Conservation (phyloP, 2,797 vertebrate species). For the Argya squamiceps region DNA sequence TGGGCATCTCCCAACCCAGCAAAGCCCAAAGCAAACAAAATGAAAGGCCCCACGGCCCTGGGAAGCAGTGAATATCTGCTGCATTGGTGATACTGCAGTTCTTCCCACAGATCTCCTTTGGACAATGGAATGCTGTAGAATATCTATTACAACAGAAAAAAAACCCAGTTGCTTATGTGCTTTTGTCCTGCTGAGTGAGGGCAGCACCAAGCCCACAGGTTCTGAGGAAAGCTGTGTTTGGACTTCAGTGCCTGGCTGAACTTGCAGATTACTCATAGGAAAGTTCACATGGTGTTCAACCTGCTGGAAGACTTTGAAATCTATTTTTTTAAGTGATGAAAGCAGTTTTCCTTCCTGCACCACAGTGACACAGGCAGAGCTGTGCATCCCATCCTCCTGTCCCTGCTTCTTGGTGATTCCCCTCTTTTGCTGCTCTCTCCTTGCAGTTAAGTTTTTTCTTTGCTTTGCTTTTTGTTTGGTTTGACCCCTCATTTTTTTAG, state of each 20-base stretch:
- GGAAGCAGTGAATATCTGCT: not conserved
- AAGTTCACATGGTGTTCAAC: not conserved
- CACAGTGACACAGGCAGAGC: not conserved
- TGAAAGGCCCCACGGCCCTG: not conserved
- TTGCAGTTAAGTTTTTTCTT: not conserved
- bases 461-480: not conserved
- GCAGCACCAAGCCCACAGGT: not conserved
- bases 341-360: not conserved
- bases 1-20: not conserved
- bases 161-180: fast-evolving
- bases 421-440: not conserved
- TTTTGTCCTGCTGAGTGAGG: not conserved
- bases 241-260: not conserved
- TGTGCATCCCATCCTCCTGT: not conserved
- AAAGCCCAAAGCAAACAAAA: not conserved
- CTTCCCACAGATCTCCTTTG: not conserved
- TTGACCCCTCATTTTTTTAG: not conserved
- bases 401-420: not conserved
- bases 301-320: not conserved
- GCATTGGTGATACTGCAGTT: fast-evolving
- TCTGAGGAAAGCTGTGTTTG: not conserved
- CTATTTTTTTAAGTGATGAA: not conserved
- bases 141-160: not conserved
- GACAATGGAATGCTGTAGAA: not conserved
- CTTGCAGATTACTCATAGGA: not conserved